Base-by-base conservation (phyloP, 2,888 invertebrate genomes). In the Andricus quercusramuli region DNA sequence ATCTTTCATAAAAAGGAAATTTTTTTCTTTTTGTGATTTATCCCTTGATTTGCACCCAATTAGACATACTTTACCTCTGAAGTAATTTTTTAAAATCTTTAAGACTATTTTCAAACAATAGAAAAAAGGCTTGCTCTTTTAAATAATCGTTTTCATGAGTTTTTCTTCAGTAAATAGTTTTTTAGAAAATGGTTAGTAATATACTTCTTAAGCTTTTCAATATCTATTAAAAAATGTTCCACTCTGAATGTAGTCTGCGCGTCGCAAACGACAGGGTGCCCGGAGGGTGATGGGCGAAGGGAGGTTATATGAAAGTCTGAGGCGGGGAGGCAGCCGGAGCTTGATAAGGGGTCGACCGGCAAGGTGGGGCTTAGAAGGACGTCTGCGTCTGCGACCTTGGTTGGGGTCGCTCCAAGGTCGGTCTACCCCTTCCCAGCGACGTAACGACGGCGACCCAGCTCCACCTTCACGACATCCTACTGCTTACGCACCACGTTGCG, bases 301-400 rank as follows among this genome's bases (percentile, higher is more conserved):
- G 37, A 20, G 44, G 44, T 78, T 77, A 81, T 65, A 44, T 29
- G 32, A 20, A 13, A 22, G 79, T 47, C 79, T 79, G 78, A 80
- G 78, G 74, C 66, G 62, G 76, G 68, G 64, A 59, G 67, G 68
- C n/a, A 56, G 32, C 32, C 64, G 59, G 68, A 64, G 41, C 44
- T 65, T 20, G 47, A 44, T 22, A 47, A 70, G 70, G 32, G 41
- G 41, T 22, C 74, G 68, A 56, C 62, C 29, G 68, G 76, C 65
- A 79, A 65, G 59, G 76, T 78, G 78, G 80, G 68, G 79, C 76
- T 85, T 84, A 84, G 86, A 81, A 86, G 87, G 88, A 83, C 85
- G 89, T 88, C 88, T 88, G 85, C 86, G 90, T 90, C 90, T 90
- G 86, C 89, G 90, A 89, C 90, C 90, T 89, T 90, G 89, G 81